A percentile compares a stretch with the other conserved stretches of the same genome.
These are phyloP conservation scores for Stenurella melanura DNA, from an alignment of 2,888 invertebrate species.

Conservation along the genomic window DNA sequence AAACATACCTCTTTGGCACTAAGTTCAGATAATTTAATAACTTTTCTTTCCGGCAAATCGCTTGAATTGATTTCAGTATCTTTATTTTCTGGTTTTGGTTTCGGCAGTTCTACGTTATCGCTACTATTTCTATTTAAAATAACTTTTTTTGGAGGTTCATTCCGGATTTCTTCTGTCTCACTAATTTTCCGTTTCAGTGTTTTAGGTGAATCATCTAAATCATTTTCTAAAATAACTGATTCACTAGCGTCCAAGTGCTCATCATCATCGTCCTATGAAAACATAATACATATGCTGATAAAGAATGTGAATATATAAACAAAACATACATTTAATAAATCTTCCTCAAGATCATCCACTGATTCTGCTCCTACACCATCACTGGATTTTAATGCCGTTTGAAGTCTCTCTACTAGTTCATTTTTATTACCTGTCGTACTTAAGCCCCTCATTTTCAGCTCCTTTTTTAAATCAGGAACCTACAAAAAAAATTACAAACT, in stretches of 20 bases:
- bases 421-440: constrained; percentile 86
- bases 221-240: constrained; percentile 68
- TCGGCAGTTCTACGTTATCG: constrained; percentile 60
- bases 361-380: constrained; percentile 69
- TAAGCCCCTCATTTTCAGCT: constrained; percentile 86
- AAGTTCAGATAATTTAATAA: constrained; percentile 77
- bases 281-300: constrained; percentile 31
- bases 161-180: constrained; percentile 61
- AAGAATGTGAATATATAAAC: constrained; percentile 14
- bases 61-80: not conserved
- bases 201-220: constrained; percentile 63
- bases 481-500: constrained; percentile 70
- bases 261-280: constrained; percentile 68
- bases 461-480: constrained; percentile 90
- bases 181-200: constrained; percentile 65
- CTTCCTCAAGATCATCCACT: constrained; percentile 77
- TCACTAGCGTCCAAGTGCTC: constrained; percentile 68
- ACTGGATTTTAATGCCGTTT: constrained; percentile 75
- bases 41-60: constrained; percentile 71
- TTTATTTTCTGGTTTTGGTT: constrained; percentile 53
- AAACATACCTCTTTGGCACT: constrained; percentile 76
- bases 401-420: constrained; percentile 86
- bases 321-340: constrained; percentile 74
- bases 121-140: constrained; percentile 76
- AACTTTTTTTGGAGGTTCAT: constrained; percentile 77